Evolutionary conservation across 2,797 vertebrate species (phyloP), one percentile per base, ranked within the genome.

Genomic region (Sylvia borin): DNA sequence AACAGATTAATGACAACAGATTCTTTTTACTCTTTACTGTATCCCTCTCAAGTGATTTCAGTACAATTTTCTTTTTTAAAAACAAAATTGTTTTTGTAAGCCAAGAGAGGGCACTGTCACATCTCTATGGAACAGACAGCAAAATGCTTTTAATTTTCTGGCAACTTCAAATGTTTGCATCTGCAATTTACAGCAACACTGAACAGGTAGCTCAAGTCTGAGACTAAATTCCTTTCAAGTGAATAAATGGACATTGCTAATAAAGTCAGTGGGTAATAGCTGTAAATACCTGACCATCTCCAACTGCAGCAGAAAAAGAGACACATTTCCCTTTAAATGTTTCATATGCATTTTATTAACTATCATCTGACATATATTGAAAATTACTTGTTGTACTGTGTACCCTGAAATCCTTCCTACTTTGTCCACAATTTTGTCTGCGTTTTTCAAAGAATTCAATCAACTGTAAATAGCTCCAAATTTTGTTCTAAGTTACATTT

Each of bases 71-170:
- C 51, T 53, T 67, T 84, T 48, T 18, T 1, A 4, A 31, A 34
- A 38, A 26, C 1, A 1, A 43, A 66, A 27, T 12, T 53, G 13
- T 36, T 79, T 55, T 42, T 32, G 60, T 64, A 71, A 86, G 16
- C 88, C 96, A 87, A 76, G 78, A 94, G 92, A 90, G 89, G 94
- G 92, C 93, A 92, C 84, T 87, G 57, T 60, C 94, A 91, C 78
- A 51, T 72, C 86, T 83, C 61, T 45, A 0, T 5, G 18, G 72
- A 64, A 50, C 26, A 27, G 42, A 2, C 8, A 85, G 9, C 16
- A 53, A 60, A 74, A 57, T 1, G 9, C 27, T 73, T 90, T 72
- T 42, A 13, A 67, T 53, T 81, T 84, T 73, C 71, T 76, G 32
- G 18, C 36, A 73, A 55, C 64, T 79, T 93, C 12, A 61, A 68